Base-by-base conservation (phyloP, 2,888 invertebrate genomes). In the Thymelicus sylvestris region DNA sequence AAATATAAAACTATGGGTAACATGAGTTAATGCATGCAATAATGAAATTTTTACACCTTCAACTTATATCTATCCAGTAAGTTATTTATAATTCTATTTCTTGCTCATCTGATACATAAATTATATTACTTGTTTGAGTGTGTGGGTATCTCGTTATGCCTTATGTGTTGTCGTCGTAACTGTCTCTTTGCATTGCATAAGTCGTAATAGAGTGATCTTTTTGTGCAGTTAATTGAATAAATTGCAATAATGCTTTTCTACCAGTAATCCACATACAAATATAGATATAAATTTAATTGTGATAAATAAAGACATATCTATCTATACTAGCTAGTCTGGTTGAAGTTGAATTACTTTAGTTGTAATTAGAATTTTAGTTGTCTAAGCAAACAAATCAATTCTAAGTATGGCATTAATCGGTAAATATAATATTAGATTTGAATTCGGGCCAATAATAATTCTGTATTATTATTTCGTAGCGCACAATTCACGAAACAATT, bases 1-100 rank as follows among this genome's bases (percentile, higher is more conserved):
- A 65, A 70, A 70, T 65, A 65, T 70, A 60, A 70, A 65, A 41
- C 38, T 59, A 64, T 69, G 57, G 63, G 13, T 10, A 55, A 59
- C 59, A 65, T 65, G 60, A 70, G 59, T 70, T 65, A 60, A 60
- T 60, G 64, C 64, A 31, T 63, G n/a, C 57, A 68, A 50, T 64
- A 57, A 70, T 38, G 57, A 38, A 57, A 57, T 13, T 57, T 57
- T 57, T 57, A 57, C 57, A 63, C 67, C 44, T 55, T 63, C 55
- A n/a, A 47, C 7, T 47, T 31, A 24, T 55, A 55, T 62, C 13
- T 62, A 44, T 55, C 44, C 61, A 55, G 31, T 62, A 66, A 59
- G 59, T n/a, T 61, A 52, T 39, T 48, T 60, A 41, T 50, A 38
- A 41, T 41, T 61, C 13, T 38, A 50, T 60, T 59, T 48, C 44